Conservation (phyloP, 2,113 vertebrate genomes). For the Hassar affinis region DNA sequence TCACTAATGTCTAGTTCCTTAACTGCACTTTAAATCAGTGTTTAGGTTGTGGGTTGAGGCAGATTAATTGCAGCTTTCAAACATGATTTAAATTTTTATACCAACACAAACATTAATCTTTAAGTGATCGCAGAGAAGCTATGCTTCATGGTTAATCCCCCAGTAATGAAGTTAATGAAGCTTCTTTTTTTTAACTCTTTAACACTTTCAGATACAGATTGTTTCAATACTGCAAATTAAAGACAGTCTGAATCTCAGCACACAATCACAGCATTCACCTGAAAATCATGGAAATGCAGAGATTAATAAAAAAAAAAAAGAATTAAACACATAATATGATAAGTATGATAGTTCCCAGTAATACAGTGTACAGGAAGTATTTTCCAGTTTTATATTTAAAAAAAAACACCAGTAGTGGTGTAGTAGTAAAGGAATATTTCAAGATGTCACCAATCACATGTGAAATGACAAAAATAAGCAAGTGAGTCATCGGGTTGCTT, state of each 20-base stretch:
- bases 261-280: conserved; percentile 64
- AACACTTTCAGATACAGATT: conserved; percentile 55
- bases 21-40: not conserved
- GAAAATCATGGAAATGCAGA: conserved; percentile 44
- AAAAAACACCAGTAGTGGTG: not conserved
- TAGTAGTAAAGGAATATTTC: not conserved
- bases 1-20: not conserved
- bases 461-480: not conserved
- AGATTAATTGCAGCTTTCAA: not conserved
- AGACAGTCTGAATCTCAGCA: conserved; percentile 60
- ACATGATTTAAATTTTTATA: not conserved
- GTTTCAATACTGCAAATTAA: conserved; percentile 72
- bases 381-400: not conserved
- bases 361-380: too few relatives aligned
- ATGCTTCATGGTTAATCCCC: not conserved
- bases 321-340: not conserved
- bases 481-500: not conserved
- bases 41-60: not conserved
- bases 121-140: not conserved
- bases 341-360: too few relatives aligned
- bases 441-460: not conserved
- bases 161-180: conserved; percentile 32
- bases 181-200: conserved; percentile 54
- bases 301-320: too few relatives aligned
- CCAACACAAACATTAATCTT: not conserved